A percentile compares a stretch with the other conserved stretches of the same genome.
phyloP scores from a whole-genome alignment of 2,797 vertebrate genomes.

The Phaenicophaeus curvirostris region DNA sequence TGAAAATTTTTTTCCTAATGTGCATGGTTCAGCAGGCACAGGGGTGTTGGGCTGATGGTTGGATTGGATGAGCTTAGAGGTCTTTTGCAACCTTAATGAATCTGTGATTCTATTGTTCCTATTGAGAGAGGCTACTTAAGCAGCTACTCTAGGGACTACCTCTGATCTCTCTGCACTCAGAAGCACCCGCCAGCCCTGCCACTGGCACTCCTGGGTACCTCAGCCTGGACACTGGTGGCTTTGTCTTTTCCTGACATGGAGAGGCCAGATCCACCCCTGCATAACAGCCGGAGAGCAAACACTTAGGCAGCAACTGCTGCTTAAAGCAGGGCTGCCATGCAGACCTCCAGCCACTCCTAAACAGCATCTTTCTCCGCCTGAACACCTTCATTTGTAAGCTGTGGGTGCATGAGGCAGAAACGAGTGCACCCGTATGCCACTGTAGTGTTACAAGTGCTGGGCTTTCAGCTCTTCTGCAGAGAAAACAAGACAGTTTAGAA shows the following conservation, averaged over 20 bases:
- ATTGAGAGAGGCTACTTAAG: neutral
- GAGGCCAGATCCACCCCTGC: neutral
- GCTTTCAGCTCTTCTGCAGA: neutral
- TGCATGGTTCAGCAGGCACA: no score
- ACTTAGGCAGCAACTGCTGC: neutral
- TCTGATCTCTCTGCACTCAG: neutral
- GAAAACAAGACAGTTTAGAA: fast-evolving
- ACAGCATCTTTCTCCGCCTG: neutral
- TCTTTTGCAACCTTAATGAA: no score
- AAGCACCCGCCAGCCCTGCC: neutral
- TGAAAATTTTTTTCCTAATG: no score
- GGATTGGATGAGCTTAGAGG: no score
- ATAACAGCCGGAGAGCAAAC: neutral
- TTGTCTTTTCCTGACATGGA: neutral
- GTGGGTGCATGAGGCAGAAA: neutral
- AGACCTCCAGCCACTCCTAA: neutral
- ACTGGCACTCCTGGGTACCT: neutral
- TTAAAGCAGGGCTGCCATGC: neutral
- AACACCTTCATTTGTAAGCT: neutral
- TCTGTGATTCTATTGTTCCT: neutral
- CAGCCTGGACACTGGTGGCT: neutral
- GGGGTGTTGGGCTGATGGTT: no score
- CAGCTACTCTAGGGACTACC: neutral
- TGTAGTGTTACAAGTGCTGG: fast-evolving
- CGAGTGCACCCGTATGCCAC: no score